Evolutionary conservation across 2,888 invertebrate genomes (phyloP), one percentile per base, ranked within the genome.

Genomic region (Thereva unica): DNA sequence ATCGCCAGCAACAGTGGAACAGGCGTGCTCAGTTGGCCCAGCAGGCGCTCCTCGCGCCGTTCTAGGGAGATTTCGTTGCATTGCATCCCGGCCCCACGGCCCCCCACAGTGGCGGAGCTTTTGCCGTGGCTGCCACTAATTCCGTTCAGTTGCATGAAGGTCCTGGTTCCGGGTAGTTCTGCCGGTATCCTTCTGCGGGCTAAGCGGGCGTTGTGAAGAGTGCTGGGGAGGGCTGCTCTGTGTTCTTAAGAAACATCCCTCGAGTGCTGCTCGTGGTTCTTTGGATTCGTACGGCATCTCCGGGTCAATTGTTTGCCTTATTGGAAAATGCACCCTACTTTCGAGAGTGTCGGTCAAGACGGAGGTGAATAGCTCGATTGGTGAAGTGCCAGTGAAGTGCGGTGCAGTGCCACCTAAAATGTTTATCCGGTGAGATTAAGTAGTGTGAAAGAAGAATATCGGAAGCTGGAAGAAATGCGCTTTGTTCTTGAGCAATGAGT

Each of bases 401-500:
- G 23, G 23, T 23, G 23, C 23, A 23, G 23, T 23, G 23, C 23
- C 23, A 23, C 23, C 23, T 23, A 40, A 59, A 38, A 23, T 59
- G 44, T 47, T 40, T 45, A 57, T 59, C 8, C 8, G 47, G 40
- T 61, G 61, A 49, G 34, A 61, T 50, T 49, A 50, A 50, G 50
- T 61, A 50, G 41, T 61, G 50, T 6, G 12, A 2, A 47, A 23
- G 34, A 41, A 40, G 34, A 41, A 40, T 41, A 41, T 40, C 41
- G 50, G 61, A 47, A 47, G 50, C 61, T 42, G 57, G 61, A 38
- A 23, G n/a, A 23, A 50, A 61, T 61, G 61, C 61, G 50, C 12
- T 50, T 1, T 50, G 34, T 44, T 12, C 50, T 8, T n/a, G 10
- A 50, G 42, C 64, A 73, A 80, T 76, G 77, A 75, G 74, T 71